Conservation (phyloP, 1,140 invertebrate genomes). For the Hetaerina americana region DNA sequence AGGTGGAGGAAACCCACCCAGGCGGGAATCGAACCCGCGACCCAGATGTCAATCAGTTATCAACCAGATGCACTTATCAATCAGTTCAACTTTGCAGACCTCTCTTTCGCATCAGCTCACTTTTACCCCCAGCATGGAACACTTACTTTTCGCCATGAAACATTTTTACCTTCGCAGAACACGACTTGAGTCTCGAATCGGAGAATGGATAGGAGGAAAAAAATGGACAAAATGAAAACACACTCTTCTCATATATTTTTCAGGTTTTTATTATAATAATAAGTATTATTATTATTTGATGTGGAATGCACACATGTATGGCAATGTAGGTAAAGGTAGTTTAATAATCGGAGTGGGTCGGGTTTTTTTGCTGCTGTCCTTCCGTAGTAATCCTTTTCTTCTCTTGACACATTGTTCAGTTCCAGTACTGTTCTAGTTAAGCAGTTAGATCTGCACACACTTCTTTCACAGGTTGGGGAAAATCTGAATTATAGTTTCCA, state of each 20-base stretch:
- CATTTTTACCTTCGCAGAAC: too few relatives aligned
- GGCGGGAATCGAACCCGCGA: too few relatives aligned
- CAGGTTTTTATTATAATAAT: background rate
- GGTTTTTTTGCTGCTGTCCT: background rate
- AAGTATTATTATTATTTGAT: constrained; percentile 1
- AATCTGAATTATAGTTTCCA: too few relatives aligned
- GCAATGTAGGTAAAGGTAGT: background rate
- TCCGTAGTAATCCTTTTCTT: background rate
- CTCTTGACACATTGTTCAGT: background rate
- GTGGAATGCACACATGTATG: background rate
- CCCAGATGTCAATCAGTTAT: too few relatives aligned
- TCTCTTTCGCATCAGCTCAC: too few relatives aligned
- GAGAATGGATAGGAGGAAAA: background rate
- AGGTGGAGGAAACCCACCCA: too few relatives aligned
- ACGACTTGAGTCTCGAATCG: background rate
- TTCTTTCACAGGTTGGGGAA: background rate
- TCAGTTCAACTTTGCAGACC: too few relatives aligned
- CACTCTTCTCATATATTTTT: background rate
- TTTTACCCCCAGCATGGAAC: too few relatives aligned
- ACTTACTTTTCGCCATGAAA: too few relatives aligned
- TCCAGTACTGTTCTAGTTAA: background rate
- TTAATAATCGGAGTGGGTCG: background rate
- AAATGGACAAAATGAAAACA: background rate
- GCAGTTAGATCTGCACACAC: background rate
- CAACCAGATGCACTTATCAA: too few relatives aligned